Conservation (phyloP, 2,113 vertebrate species). For the Dendropsophus ebraccatus region DNA sequence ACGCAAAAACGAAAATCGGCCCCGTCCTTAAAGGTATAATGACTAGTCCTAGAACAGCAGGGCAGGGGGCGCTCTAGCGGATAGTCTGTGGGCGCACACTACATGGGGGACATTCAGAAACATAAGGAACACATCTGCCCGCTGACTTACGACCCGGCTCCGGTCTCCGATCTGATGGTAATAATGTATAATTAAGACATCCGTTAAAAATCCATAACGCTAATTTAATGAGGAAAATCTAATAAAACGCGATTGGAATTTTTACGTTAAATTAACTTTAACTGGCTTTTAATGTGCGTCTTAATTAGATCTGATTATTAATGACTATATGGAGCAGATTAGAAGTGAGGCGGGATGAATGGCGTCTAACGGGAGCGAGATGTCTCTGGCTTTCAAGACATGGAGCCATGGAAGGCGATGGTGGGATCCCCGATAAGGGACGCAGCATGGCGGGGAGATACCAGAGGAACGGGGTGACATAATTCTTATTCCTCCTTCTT, state of each 20-base stretch:
- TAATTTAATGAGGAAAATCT: constrained; percentile 89
- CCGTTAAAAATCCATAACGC: constrained; percentile 88
- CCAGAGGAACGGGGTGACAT: not conserved
- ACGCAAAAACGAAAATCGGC: too few relatives aligned
- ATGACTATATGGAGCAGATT: constrained; percentile 85
- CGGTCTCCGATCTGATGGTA: constrained; percentile 82
- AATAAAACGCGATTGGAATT: constrained; percentile 87
- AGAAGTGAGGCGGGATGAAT: constrained; percentile 68
- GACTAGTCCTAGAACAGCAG: not conserved
- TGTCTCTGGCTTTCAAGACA: not conserved
- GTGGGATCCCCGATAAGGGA: not conserved
- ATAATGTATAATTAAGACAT: constrained; percentile 86
- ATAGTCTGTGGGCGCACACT: not conserved
- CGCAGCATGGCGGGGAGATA: not conserved
- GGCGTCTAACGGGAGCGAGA: constrained; percentile 78
- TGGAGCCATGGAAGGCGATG: not conserved
- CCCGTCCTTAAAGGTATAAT: too few relatives aligned
- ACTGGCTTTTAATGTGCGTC: constrained; percentile 88
- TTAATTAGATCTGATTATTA: constrained; percentile 90
- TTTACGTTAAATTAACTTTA: constrained; percentile 90
- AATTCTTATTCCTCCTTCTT: not conserved
- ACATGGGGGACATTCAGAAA: constrained; percentile 1
- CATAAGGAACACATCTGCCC: constrained; percentile 70
- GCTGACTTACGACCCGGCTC: constrained; percentile 74
- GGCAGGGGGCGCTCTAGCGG: not conserved